Evolutionary conservation across 2,888 invertebrate species (phyloP), one percentile per base, ranked within the genome.

Genomic region (Pogonocherus hispidulus): DNA sequence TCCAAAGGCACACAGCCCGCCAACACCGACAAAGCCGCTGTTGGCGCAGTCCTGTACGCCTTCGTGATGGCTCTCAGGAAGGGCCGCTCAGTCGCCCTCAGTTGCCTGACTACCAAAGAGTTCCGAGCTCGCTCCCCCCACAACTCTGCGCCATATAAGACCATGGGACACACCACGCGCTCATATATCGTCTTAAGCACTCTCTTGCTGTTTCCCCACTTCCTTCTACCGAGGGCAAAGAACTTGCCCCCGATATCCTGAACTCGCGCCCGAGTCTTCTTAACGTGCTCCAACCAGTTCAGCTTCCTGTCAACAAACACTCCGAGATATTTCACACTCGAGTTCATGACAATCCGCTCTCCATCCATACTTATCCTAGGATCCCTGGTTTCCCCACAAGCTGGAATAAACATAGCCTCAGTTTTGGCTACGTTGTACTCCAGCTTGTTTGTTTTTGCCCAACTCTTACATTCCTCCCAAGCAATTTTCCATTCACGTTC

Each of bases 351-450:
- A 9, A 73, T 11, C 5, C 47, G 1, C 52, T 35, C 27, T 14
- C 18, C 57, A 3, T 52, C 68, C 41, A 69, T 37, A 11, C 35
- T 56, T 2, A 75, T 35, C 4, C 35, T 19, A n/a, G 71, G 73
- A n/a, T 18, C 20, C 44, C 72, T 59, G 6, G 49, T 60, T 23
- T 18, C 37, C 2, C 49, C 35, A 14, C 44, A 11, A 8, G 52
- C 52, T 14, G 27, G 19, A 2, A 66, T 44, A 37, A 73, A 77
- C 59, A 77, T 47, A 0, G 44, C 54, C 18, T 62, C 69, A 0
- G 76, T 75, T 44, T 78, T 78, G 6, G 19, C 49, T 6, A 23
- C 3, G 44, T 73, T 74, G 63, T 77, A 77, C 2, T 37, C 37
- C 6, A 72, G 27, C 44, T 70, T 67, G 47, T 54, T 59, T 4